These are phyloP conservation scores for Germaria angustata DNA, from an alignment of 2,888 invertebrate species.

Conservation along the genomic window DNA sequence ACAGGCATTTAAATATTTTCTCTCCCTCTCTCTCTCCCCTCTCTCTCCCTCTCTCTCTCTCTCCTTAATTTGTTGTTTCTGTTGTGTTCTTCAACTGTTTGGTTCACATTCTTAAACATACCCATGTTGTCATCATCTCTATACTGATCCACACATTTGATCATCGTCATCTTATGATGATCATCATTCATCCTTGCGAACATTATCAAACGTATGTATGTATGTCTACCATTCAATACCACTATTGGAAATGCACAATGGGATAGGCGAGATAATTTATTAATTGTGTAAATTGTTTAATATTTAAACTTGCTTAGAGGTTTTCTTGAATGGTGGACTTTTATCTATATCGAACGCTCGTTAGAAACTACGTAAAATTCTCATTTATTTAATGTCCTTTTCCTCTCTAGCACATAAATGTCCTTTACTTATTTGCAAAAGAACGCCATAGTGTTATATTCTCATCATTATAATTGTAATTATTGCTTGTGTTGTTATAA, in stretches of 20 bases:
- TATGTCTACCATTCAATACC: conserved; percentile 9
- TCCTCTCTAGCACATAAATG: no score
- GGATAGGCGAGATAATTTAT: no score
- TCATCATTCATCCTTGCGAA: conserved; percentile 55
- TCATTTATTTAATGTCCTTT: no score
- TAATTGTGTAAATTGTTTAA: no score
- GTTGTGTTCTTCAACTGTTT: conserved; percentile 30
- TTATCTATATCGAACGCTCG: no score
- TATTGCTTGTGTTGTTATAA: conserved; percentile 58
- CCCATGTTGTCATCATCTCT: conserved; percentile 60
- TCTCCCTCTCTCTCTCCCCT: neutral
- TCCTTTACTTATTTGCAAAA: neutral
- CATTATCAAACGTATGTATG: neutral
- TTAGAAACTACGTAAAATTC: no score
- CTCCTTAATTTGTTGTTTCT: conserved; percentile 16
- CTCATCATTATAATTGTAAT: conserved; percentile 39
- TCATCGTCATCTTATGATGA: conserved; percentile 33
- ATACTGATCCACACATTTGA: conserved; percentile 57
- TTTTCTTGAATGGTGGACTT: no score
- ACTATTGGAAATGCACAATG: conserved; percentile 17
- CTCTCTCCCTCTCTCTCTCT: neutral
- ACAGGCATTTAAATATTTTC: conserved; percentile 19
- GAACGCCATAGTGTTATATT: conserved; percentile 18
- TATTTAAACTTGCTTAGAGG: no score
- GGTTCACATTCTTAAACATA: conserved; percentile 50